These are phyloP conservation scores for Taphrorychus bicolor DNA, from an alignment of 2,888 invertebrate species.

Conservation along the genomic window DNA sequence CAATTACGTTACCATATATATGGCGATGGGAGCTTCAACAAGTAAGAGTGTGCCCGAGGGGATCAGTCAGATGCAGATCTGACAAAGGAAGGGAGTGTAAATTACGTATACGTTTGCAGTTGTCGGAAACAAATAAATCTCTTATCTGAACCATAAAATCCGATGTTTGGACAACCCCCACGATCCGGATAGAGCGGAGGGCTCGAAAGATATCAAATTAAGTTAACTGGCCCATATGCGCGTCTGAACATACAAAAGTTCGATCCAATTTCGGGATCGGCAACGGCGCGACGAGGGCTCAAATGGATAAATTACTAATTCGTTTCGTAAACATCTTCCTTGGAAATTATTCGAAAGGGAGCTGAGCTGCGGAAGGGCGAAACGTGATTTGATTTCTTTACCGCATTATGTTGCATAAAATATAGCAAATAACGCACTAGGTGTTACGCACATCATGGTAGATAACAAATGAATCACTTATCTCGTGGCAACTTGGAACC, in stretches of 20 bases:
- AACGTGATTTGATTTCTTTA: background rate
- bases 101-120: conserved; percentile 23
- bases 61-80: background rate
- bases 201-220: conserved; percentile 36
- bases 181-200: conserved; percentile 18
- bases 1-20: too few relatives aligned
- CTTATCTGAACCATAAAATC: conserved; percentile 37
- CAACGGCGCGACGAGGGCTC: conserved; percentile 13
- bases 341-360: background rate
- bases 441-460: background rate
- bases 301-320: conserved; percentile 53
- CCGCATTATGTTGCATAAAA: background rate
- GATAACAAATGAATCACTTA: background rate
- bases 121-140: conserved; percentile 35
- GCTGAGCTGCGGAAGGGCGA: background rate
- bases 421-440: background rate
- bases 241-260: conserved; percentile 27
- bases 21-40: too few relatives aligned
- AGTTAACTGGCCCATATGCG: conserved; percentile 36
- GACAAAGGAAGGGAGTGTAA: conserved; percentile 26
- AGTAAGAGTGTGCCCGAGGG: too few relatives aligned
- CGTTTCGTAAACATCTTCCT: conserved; percentile 31
- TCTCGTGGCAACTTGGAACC: too few relatives aligned
- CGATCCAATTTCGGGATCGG: conserved; percentile 35
- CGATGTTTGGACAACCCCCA: conserved; percentile 37